Evolutionary conservation across 2,797 vertebrate genomes (phyloP), one percentile per base, ranked within the genome.

Genomic region (Gadopsis bispinosus): DNA sequence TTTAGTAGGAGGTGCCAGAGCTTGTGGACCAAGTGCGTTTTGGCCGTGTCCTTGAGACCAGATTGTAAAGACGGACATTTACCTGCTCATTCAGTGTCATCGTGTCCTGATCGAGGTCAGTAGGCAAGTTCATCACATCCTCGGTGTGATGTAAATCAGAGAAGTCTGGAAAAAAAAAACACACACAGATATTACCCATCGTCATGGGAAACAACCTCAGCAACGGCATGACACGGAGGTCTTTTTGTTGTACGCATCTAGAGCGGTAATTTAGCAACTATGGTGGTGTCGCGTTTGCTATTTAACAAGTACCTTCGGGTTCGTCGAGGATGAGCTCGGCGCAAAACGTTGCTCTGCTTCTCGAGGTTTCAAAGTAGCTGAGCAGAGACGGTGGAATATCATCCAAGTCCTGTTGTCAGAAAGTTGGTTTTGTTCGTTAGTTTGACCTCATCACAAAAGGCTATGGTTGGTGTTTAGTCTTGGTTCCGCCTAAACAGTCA

Each of bases 301-400:
- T 65, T 20, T 13, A 53, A 45, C 17, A 53, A 9, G 33, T 81
- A 93, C 94, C 90, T 81, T 96, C 94, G 71, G 91, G 31, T 35
- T 97, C 94, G 79, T 96, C 89, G 35, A 96, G 87, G 77, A 97
- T 90, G 51, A 96, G 62, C 11, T 94, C 94, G 89, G 98, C 97
- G 79, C 92, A 94, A 33, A 77, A 83, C 77, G 92, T 93, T 73
- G 94, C 94, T 88, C 93, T 94, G 63, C 84, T 94, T 80, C 90
- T 95, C 29, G 96, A 94, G 51, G 93, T 79, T 75, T 96, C 91
- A 84, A 97, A 93, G 94, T 94, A 98, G 48, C 91, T 92, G 48
- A 96, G 68, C 80, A 97, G 79, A 11, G 96, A 96, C 29, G 94
- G 88, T 8, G 97, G 96, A 31, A 99, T 87, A 19, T 94, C 93